Evolutionary conservation across 2,113 vertebrate genomes (phyloP), one percentile per base, ranked within the genome.

Genomic region (Myiagra hebetior): DNA sequence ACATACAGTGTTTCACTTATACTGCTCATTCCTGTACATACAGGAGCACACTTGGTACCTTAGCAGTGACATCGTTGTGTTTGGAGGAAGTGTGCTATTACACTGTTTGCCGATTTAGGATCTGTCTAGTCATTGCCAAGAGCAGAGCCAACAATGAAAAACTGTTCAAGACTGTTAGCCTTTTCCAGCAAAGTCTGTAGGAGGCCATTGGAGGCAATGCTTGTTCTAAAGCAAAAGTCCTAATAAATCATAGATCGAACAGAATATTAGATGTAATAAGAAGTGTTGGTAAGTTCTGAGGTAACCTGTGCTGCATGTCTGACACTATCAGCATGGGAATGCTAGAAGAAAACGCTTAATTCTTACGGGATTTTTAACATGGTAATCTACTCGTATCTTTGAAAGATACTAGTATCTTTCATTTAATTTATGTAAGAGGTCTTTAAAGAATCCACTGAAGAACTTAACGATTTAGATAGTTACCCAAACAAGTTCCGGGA

Each of bases 211-310:
- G 50, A 64, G 24, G 8, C 52, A 81, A 22, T 70, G 31, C 42
- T 55, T 81, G 15, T 77, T 84, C 63, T 50, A 87, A 92, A 87
- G 39, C 27, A 78, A 30, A 94, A 91, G 35, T 88, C 49, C 55
- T 81, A 73, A 55, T 62, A 89, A 77, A 47, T 87, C 15, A 8
- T 24, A 50, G 39, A 10, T 65, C 37, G n/a, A 64, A 77, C 21
- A 77, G 33, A 55, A 23, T 41, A 62, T 86, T 74, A 55, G 13
- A 67, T 60, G 46, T 41, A 55, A 24, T 47, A 21, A 73, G 46
- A 31, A 74, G 47, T 3, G 2, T 18, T 8, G 23, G 30, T 14
- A 80, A 62, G 50, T 74, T 60, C 60, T 42, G 46, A 35, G 22
- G 19, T 47, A 74, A 55, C 15, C 31, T 37, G 31, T 74, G 53